Conservation (phyloP, 2,113 vertebrate genomes). For the Percina caprodes region DNA sequence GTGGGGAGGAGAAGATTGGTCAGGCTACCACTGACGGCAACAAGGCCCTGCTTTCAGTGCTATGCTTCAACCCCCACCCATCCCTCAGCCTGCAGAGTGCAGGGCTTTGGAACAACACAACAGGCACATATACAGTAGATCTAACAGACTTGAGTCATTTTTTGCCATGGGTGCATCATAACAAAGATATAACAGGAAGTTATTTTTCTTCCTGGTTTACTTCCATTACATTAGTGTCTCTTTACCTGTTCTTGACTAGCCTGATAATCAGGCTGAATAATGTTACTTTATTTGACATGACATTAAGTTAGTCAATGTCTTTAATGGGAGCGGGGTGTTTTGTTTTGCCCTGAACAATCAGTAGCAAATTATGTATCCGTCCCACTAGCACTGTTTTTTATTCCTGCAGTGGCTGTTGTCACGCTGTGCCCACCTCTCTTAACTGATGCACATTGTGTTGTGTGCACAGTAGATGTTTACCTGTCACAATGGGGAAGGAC, state of each 20-base stretch:
- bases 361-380: not conserved
- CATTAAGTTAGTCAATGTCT: not conserved
- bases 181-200: not conserved
- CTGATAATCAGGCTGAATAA: not conserved
- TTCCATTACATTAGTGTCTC: not conserved
- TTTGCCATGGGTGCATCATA: conserved; percentile 9
- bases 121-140: conserved; percentile 32
- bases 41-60: conserved; percentile 76
- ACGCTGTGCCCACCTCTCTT: too few species aligned
- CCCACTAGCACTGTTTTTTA: not conserved
- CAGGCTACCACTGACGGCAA: conserved; percentile 60
- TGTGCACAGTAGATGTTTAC: not conserved
- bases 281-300: not conserved
- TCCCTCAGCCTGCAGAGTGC: conserved; percentile 24
- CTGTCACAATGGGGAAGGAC: not conserved
- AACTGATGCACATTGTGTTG: not conserved
- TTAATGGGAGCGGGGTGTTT: not conserved
- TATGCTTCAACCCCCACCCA: conserved; percentile 28
- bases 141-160: conserved; percentile 4
- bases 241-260: not conserved
- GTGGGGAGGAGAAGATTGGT: conserved; percentile 51
- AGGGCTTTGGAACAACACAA: conserved; percentile 36
- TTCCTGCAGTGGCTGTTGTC: not conserved
- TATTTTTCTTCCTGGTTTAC: conserved; percentile 5
- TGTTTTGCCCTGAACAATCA: not conserved